Base-by-base conservation (phyloP, 2,113 vertebrate species). In the Serilophus lunatus region DNA sequence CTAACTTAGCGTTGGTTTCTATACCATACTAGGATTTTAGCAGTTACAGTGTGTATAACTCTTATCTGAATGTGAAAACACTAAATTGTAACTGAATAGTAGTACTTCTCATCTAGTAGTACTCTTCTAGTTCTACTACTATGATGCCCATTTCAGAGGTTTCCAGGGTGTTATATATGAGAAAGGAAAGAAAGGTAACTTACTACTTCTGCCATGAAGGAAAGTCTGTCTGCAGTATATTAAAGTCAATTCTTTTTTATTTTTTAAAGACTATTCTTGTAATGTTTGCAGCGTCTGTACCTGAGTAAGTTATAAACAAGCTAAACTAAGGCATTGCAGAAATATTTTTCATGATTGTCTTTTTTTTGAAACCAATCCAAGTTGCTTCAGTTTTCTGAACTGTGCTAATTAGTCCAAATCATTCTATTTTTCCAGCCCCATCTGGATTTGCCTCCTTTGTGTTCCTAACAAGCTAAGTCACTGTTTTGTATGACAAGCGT, bases 401-500 rank as follows among this genome's bases (percentile, higher is more conserved):
- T 61, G 53, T 80, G 92, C 78, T 95, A 69, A 87, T 96, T 86
- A 94, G 83, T 95, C 89, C 88, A 92, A 88, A 56, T 49, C 15
- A 19, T 23, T 4, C 18, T 47, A 19, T 47, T 49, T 63, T 92
- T 79, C 53, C 13, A 56, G 11, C 29, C 40, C 40, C 57, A 60
- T 76, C 44, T 84, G 45, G 49, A 61, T 90, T 88, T 47, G 50
- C 24, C n/a, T 75, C 47, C 50, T 86, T 84, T 85, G 29, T 64
- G 40, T 59, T 91, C n/a, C 61, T 64, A 71, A 80, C 12, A 86
- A 91, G 72, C 69, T 7, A 0, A 71, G 63, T 89, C 92, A 94
- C 82, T 95, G 80, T 91, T 69, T 93, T 93, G 31, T 59, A 35
- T 88, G 83, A 54, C 94, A 97, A 96, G 51, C 63, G 50, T 80